Base-by-base conservation (phyloP, 2,797 vertebrate genomes). In the Glyptemys insculpta region DNA sequence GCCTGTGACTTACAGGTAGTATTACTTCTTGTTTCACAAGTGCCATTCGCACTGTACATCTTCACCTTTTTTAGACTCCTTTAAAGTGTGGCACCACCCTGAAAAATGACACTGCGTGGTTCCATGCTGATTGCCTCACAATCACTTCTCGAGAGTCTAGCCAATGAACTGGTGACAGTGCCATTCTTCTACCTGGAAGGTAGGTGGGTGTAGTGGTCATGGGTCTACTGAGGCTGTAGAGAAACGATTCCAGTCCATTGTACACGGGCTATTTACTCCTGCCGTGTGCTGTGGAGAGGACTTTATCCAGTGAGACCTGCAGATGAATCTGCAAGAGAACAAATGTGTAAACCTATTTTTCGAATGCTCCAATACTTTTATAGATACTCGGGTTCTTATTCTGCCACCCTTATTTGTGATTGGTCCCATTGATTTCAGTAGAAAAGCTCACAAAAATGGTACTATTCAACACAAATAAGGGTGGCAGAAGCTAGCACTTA, bases 331-430 rank as follows among this genome's bases (percentile, higher is more conserved):
- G 47, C 19, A 93, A 90, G 50, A 79, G 2, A 14, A 84, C 41
- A 34, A 83, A 49, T 10, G 44, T 83, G 44, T 21, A 53, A 53
- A 53, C 18, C 52, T 18, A 53, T 53, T 47, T 47, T 49, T 62
- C 0, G 92, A 95, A 90, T 57, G 4, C 5, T 78, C 84, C 41
- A 57, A 2, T 90, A 62, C 91, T 94, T 93, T 93, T 86, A 23
- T 2, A 85, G 50, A 89, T 19, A 72, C 16, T 83, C 87, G 11
- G 78, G 54, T 83, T 93, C 49, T 65, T 83, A 19, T 50, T 89
- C 86, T 90, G 93, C 34, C 54, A 80, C 34, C 79, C 74, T 5
- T 89, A 74, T 83, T 92, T 91, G 85, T 31, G n/a, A 81, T 91
- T 92, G 81, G 53, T 52, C 50, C 50, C 89, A 84, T 47, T 53